Evolutionary conservation across 1,140 invertebrate species (phyloP).

Genomic region (Lanistes nyassanus): DNA sequence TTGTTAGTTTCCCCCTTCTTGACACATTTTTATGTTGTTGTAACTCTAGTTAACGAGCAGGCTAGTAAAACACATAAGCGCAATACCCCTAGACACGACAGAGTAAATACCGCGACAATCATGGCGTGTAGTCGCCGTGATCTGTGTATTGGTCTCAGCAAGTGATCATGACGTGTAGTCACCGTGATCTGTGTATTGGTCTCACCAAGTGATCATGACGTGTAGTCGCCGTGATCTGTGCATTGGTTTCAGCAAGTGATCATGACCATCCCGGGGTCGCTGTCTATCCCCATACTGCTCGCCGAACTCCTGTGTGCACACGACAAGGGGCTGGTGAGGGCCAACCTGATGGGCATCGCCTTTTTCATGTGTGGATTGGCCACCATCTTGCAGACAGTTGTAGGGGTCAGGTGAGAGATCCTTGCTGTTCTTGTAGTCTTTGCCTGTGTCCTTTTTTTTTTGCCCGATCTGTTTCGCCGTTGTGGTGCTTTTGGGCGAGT

Average conservation of each 20-base stretch:
- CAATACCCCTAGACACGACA: too few relatives aligned
- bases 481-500: background rate
- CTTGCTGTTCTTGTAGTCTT: background rate
- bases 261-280: constrained; percentile 37
- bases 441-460: background rate
- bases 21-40: too few relatives aligned
- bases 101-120: too few relatives aligned
- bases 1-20: too few relatives aligned
- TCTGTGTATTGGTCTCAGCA: too few relatives aligned
- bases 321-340: constrained; percentile 27
- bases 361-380: constrained; percentile 50
- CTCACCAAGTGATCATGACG: too few relatives aligned
- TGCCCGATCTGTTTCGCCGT: background rate
- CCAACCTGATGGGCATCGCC: constrained; percentile 45
- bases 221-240: too few relatives aligned
- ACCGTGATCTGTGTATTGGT: too few relatives aligned
- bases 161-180: too few relatives aligned
- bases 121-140: too few relatives aligned
- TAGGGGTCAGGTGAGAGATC: constrained; percentile 31
- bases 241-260: constrained; percentile 45
- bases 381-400: constrained; percentile 26
- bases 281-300: constrained; percentile 49
- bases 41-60: too few relatives aligned
- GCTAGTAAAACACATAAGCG: too few relatives aligned
- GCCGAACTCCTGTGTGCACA: constrained; percentile 40